phyloP scores from a whole-genome alignment of 2,113 vertebrate species.

The Serilophus lunatus region DNA sequence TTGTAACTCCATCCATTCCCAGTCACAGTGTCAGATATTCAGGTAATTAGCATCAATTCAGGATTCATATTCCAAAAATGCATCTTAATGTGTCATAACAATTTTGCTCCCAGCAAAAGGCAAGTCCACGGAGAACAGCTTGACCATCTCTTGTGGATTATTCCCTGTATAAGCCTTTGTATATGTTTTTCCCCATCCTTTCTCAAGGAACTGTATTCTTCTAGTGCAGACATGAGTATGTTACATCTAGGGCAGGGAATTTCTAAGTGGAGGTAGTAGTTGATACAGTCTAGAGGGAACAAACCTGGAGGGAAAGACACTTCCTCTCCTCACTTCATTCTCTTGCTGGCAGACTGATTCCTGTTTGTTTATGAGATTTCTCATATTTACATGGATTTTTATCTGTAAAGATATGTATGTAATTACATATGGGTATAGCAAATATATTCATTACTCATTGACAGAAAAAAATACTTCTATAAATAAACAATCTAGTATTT shows the following conservation, averaged over 20 bases:
- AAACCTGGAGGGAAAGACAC: not conserved
- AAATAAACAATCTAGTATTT: not conserved
- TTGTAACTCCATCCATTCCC: not conserved
- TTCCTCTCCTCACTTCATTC: not conserved
- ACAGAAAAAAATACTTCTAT: not conserved
- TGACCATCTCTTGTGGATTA: not conserved
- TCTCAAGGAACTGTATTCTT: not conserved
- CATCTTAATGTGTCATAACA: not conserved
- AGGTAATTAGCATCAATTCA: not conserved
- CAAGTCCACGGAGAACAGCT: not conserved
- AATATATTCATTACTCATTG: not conserved
- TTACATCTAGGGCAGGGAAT: not conserved
- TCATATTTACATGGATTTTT: not conserved
- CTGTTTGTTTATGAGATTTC: not conserved
- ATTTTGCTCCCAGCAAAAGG: not conserved
- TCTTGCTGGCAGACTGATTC: not conserved
- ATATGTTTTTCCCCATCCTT: not conserved
- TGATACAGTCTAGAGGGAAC: not conserved
- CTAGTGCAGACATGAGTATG: not conserved
- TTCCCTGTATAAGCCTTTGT: not conserved
- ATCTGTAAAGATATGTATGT: not conserved
- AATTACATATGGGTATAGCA: not conserved
- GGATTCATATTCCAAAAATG: not conserved
- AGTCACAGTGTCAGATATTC: rapidly evolving
- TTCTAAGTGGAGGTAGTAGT: not conserved